Base-by-base conservation (phyloP, 2,113 vertebrate species). In the Grammomys surdaster region DNA sequence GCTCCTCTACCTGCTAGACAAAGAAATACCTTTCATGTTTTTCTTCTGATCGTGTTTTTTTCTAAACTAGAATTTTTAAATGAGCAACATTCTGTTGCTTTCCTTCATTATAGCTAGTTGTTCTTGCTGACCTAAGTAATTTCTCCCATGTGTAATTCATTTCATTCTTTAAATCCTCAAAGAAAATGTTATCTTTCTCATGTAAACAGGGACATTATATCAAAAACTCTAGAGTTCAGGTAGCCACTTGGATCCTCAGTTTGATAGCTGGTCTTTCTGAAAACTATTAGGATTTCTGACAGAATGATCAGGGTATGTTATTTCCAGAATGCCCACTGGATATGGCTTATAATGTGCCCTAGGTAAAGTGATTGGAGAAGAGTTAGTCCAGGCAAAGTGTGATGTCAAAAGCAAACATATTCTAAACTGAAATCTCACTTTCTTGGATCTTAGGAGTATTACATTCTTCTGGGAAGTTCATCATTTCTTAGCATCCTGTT, bases 231-330 rank as follows among this genome's bases (percentile, higher is more conserved):
- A 26, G 17, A 60, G 28, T 81, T 78, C 10, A 84, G 58, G 28
- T 31, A 19, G 13, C 86, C 40, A 76, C 89, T 88, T 43, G 67
- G 26, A 88, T 56, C 56, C 26, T 65, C 60, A 67, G 31, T 28
- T 77, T 48, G 1, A 31, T 63, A 72, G 60, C 9, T 60, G 43
- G 43, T 46, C 56, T 95, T 88, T 72, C 60, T n/a, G 54, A 91
- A 91, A 93, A 85, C 24, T 28, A 73, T 76, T 51, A 67, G 60
- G 46, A 46, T 84, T 95, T 85, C n/a, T 96, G 31, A 75, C 13
- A 51, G 12, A 78, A 81, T 54, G 28, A 84, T 58, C n/a, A 72
- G 22, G 77, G n/a, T 31, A 46, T n/a, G 16, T 19, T 76, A 70
- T 90, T 76, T 31, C 16, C 51, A 46, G 51, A 93, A 75, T 94